phyloP scores from a whole-genome alignment of 92 coral and sea anemone genomes.

The Anthopleura xanthogrammica region DNA sequence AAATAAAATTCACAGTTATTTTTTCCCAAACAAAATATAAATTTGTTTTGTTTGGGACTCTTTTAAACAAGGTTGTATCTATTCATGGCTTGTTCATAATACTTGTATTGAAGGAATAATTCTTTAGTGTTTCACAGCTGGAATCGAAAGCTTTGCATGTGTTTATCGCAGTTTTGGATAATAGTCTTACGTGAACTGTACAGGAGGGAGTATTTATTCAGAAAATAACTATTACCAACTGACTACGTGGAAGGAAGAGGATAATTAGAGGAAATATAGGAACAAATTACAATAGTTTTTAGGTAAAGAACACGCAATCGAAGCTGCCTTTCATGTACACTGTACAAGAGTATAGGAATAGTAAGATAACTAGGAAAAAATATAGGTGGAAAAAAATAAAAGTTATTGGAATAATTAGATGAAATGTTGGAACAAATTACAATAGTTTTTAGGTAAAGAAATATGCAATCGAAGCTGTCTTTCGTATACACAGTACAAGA shows the following conservation, averaged over 20 bases:
- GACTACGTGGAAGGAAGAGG: neutral
- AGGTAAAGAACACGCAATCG: too few species aligned
- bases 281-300: too few species aligned
- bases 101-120: neutral
- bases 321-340: too few species aligned
- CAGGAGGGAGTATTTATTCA: neutral
- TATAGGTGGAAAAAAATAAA: too few species aligned
- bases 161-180: neutral
- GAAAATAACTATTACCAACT: neutral
- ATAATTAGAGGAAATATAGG: too few species aligned
- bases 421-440: too few species aligned
- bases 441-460: too few species aligned
- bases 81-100: neutral
- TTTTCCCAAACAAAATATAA: neutral
- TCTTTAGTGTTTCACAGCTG: neutral
- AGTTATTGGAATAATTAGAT: too few species aligned
- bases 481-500: too few species aligned
- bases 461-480: too few species aligned
- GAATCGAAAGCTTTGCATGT: neutral
- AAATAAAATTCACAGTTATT: neutral
- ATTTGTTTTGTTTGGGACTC: neutral
- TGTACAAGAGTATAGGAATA: too few species aligned
- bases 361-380: too few species aligned
- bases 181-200: neutral
- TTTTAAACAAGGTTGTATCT: neutral